Percentiles rank a stretch among this genome's conserved stretches.
phyloP scores from a whole-genome alignment of 2,113 vertebrate species.

The Empidonax traillii region DNA sequence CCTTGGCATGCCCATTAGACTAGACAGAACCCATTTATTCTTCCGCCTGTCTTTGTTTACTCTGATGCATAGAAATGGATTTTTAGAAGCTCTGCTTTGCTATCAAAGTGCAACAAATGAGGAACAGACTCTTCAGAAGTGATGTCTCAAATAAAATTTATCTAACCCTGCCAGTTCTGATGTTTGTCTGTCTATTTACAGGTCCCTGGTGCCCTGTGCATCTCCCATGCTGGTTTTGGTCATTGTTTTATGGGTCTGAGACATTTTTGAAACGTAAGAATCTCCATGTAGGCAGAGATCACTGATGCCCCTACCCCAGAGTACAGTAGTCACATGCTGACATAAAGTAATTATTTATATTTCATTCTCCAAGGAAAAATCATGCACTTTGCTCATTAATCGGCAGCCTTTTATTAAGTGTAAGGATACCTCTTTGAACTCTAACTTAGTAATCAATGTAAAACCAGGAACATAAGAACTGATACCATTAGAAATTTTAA shows the following conservation, averaged over 20 bases:
- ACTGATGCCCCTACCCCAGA: not conserved
- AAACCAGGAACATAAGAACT: not conserved
- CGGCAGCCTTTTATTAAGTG: not conserved
- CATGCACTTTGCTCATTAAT: not conserved
- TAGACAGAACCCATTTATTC: not conserved
- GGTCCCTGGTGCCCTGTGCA: not conserved
- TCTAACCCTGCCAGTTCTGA: not conserved
- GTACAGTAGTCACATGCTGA: not conserved
- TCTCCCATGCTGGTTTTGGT: not conserved
- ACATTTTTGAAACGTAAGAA: not conserved
- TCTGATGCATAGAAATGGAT: not conserved
- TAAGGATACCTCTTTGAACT: not conserved
- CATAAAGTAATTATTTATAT: not conserved
- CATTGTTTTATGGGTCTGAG: not conserved
- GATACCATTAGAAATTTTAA: not conserved
- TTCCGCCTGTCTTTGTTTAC: not conserved
- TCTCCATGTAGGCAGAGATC: not conserved
- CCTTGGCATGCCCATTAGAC: not conserved
- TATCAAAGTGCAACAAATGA: not conserved
- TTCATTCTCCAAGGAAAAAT: not conserved
- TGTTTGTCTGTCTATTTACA: not conserved
- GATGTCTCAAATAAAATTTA: not conserved
- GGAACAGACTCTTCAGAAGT: not conserved
- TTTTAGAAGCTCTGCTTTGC: conserved; percentile 2
- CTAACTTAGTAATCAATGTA: not conserved